phyloP scores from a whole-genome alignment of 1,140 invertebrate species.

The Lordiphosa collinella region DNA sequence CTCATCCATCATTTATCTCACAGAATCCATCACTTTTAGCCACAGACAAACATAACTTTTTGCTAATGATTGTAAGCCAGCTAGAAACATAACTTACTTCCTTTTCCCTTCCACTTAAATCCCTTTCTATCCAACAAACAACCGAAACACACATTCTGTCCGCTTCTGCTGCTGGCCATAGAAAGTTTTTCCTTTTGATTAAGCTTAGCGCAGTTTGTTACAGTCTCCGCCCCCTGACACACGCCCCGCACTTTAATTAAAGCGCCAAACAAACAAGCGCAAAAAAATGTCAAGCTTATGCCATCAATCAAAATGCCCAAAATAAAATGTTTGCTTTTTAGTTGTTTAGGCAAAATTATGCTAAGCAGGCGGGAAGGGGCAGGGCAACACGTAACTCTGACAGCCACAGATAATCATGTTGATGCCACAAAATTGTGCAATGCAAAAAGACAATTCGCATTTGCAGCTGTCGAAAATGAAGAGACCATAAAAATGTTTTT shows the following conservation, averaged over 20 bases:
- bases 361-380: not conserved
- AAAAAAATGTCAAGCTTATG: constrained; percentile 58
- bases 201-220: constrained; percentile 40
- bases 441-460: constrained; percentile 44
- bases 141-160: constrained; percentile 13
- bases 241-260: constrained; percentile 61
- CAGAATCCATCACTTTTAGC: constrained; percentile 11
- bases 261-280: constrained; percentile 7
- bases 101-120: not conserved
- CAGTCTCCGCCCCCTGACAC: constrained; percentile 22
- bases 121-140: constrained; percentile 5
- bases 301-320: constrained; percentile 74
- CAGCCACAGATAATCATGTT: constrained; percentile 50
- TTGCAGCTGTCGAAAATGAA: constrained; percentile 55
- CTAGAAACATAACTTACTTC: constrained; percentile 9
- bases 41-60: constrained; percentile 24
- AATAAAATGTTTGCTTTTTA: constrained; percentile 71
- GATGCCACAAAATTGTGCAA: constrained; percentile 40
- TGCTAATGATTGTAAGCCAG: constrained; percentile 64
- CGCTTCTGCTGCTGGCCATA: constrained; percentile 8
- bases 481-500: constrained; percentile 55
- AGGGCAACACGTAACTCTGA: constrained; percentile 17
- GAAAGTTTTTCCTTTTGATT: constrained; percentile 43
- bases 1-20: constrained; percentile 29
- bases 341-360: constrained; percentile 42